Percentiles rank a stretch among this genome's conserved stretches.
Evolutionary conservation across 2,113 vertebrate genomes (phyloP).

Genomic region (Glareola pratincola): DNA sequence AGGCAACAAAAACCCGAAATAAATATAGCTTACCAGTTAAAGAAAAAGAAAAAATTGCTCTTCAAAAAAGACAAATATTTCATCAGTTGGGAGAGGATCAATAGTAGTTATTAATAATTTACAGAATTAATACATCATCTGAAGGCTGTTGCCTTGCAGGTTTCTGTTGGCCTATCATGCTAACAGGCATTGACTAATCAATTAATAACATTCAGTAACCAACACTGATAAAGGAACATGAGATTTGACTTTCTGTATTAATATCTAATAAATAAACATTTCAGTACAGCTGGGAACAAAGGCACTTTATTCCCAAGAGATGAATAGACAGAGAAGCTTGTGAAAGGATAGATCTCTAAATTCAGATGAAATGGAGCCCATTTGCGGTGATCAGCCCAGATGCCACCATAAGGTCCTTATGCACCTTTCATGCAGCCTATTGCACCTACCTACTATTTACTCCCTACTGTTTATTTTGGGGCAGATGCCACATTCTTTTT

Average conservation of each 20-base stretch:
- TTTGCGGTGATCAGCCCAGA: neutral
- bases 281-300: neutral
- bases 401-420: neutral
- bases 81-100: neutral
- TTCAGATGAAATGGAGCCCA: neutral
- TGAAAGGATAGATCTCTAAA: neutral
- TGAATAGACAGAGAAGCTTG: neutral
- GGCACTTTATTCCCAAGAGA: neutral
- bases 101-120: neutral
- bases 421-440: neutral
- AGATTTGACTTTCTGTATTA: constrained; percentile 1
- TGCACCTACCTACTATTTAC: neutral
- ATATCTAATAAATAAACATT: constrained; percentile 6
- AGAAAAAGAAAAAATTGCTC: neutral
- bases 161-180: neutral
- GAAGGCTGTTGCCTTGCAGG: neutral
- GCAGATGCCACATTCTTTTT: neutral
- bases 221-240: neutral
- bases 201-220: neutral
- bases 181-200: neutral
- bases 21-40: neutral
- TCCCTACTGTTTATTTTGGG: neutral
- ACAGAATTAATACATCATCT: neutral
- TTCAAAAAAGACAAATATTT: neutral
- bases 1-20: neutral